phyloP scores from a whole-genome alignment of 2,113 vertebrate genomes.

The Notechis scutatus region DNA sequence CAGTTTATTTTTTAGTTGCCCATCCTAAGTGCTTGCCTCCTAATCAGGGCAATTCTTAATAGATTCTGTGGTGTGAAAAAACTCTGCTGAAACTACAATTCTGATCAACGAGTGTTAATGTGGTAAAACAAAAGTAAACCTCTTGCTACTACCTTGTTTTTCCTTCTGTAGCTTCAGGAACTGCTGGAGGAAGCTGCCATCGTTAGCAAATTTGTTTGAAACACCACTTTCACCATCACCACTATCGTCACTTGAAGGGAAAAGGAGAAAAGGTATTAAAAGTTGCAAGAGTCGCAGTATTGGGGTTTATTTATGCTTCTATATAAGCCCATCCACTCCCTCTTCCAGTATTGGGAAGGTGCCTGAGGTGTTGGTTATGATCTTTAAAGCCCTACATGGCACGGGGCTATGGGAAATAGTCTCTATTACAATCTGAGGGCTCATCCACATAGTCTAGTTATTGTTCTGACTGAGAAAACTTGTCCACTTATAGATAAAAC shows the following conservation, averaged over 20 bases:
- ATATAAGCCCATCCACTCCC: neutral
- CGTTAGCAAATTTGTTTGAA: constrained; percentile 92
- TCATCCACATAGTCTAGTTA: neutral
- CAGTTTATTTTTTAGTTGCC: neutral
- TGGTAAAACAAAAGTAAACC: neutral
- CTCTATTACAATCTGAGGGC: neutral
- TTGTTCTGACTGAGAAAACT: neutral
- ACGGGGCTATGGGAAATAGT: no score
- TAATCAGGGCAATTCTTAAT: neutral
- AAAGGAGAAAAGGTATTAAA: neutral
- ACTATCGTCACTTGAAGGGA: constrained; percentile 60
- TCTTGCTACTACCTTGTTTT: constrained; percentile 68
- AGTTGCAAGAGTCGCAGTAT: no score
- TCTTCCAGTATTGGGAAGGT: neutral
- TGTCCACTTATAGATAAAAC: neutral
- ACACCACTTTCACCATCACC: constrained; percentile 63
- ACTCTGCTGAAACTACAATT: neutral
- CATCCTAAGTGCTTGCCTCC: neutral
- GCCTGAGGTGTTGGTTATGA: neutral
- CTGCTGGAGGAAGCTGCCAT: constrained; percentile 95
- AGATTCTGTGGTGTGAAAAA: neutral
- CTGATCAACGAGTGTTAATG: neutral
- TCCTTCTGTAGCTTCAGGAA: constrained; percentile 94
- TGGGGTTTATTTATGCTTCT: neutral
- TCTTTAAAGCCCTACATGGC: neutral